A percentile compares a stretch with the other conserved stretches of the same genome.
phyloP scores from a whole-genome alignment of 1,140 invertebrate genomes.

The Hyphantria cunea region DNA sequence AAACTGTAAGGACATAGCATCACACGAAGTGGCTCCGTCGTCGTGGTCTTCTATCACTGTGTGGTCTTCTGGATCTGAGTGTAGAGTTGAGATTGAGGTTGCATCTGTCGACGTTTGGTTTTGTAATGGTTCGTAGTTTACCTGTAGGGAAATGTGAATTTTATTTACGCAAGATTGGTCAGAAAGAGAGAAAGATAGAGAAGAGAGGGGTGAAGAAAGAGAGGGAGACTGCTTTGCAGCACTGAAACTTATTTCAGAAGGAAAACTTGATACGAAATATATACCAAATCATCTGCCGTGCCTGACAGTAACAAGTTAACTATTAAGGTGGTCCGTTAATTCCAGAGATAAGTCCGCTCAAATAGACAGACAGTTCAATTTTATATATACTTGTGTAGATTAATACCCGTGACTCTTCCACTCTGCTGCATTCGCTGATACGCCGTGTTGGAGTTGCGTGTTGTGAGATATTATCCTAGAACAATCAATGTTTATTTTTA shows the following conservation, averaged over 20 bases:
- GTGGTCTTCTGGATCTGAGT: constrained; percentile 34
- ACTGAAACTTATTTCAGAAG: no score
- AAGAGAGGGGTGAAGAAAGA: no score
- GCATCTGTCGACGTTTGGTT: constrained; percentile 49
- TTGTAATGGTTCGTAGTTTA: constrained; percentile 51
- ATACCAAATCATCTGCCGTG: no score
- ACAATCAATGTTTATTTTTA: not conserved
- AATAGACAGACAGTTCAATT: no score
- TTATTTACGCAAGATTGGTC: no score
- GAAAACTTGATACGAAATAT: no score
- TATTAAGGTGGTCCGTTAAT: no score
- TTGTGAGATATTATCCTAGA: constrained; percentile 17
- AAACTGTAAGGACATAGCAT: constrained; percentile 50
- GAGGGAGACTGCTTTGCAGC: no score
- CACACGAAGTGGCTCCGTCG: constrained; percentile 51
- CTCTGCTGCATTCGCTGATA: constrained; percentile 9
- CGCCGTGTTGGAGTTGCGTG: constrained; percentile 4
- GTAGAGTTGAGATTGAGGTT: constrained; percentile 48
- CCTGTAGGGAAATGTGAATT: constrained; percentile 26
- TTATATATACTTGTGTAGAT: no score
- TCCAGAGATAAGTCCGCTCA: no score
- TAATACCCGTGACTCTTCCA: constrained; percentile 14
- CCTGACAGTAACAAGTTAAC: no score
- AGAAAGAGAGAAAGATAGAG: no score
- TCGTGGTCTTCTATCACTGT: constrained; percentile 39